Conservation (phyloP, 2,113 vertebrate genomes). For the Columba janthina region DNA sequence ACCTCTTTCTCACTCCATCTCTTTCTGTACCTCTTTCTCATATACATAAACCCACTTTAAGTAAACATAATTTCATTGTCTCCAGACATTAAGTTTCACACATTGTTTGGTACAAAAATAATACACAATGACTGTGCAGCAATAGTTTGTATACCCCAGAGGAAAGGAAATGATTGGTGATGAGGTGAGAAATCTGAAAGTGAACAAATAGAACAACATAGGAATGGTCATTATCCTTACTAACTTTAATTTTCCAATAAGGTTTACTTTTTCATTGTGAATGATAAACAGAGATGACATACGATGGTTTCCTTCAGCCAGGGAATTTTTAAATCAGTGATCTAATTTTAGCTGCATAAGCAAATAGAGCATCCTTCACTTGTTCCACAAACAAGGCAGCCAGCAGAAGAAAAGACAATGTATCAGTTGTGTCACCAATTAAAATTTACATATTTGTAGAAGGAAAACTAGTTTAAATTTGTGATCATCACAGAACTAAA, state of each 20-base stretch:
- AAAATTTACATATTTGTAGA: not conserved
- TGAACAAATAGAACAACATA: not conserved
- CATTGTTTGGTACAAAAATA: slow-evolving; percentile 19
- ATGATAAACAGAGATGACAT: not conserved
- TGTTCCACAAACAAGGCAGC: not conserved
- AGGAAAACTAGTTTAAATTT: not conserved
- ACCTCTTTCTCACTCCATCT: not conserved
- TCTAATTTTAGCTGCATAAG: not conserved
- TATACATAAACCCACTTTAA: not conserved
- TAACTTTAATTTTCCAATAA: not conserved
- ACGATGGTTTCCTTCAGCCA: not conserved
- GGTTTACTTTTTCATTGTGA: not conserved
- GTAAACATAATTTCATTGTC: slow-evolving; percentile 3
- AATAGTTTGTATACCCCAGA: not conserved
- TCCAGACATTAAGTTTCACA: slow-evolving; percentile 19
- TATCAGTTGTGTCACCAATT: not conserved
- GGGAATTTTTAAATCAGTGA: not conserved
- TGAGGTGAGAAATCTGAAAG: slow-evolving; percentile 23
- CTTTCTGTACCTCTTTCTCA: not conserved
- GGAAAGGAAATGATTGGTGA: slow-evolving; percentile 20
- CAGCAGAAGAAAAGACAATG: not conserved
- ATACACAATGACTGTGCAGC: not conserved
- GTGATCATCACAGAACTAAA: not conserved
- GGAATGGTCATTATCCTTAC: not conserved
- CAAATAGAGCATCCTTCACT: not conserved